Conservation (phyloP, 2,113 vertebrate species). For the Percopsis transmontana region DNA sequence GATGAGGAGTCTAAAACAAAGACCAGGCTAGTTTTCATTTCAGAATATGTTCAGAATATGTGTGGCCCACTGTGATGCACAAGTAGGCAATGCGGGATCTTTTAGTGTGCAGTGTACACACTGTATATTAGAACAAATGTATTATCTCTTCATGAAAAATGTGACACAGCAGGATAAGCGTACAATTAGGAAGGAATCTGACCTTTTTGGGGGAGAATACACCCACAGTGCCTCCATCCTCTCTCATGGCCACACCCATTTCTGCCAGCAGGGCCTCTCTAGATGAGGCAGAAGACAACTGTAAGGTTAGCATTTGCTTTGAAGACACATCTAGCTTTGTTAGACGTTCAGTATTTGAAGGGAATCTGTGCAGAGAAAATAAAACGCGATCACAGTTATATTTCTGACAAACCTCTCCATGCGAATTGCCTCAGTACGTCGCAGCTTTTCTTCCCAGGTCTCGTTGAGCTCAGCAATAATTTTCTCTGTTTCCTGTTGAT, state of each 20-base stretch:
- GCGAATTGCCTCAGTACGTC: constrained; percentile 93
- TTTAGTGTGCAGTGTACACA: not conserved
- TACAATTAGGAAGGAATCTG: constrained; percentile 21
- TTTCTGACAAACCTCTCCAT: constrained; percentile 87
- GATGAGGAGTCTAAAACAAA: constrained; percentile 86
- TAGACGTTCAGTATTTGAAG: not conserved
- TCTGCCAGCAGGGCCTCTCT: constrained; percentile 96
- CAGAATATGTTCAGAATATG: not conserved
- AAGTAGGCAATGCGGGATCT: no score
- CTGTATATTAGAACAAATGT: not conserved
- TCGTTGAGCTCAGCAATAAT: constrained; percentile 98
- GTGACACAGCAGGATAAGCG: not conserved
- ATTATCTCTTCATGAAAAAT: not conserved
- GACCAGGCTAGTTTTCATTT: not conserved
- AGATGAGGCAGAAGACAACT: constrained; percentile 33
- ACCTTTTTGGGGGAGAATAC: constrained; percentile 99
- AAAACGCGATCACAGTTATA: not conserved
- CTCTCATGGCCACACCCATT: constrained; percentile 98
- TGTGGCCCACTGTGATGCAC: not conserved
- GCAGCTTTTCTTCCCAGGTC: constrained; percentile 97
- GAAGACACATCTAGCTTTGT: not conserved
- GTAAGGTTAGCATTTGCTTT: not conserved
- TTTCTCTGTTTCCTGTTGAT: constrained; percentile 92
- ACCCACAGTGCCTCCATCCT: constrained; percentile 95
- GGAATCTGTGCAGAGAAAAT: not conserved